These are phyloP conservation scores for Drosophila pseudotalamancana DNA, from an alignment of 2,888 invertebrate genomes.

Conservation along the genomic window DNA sequence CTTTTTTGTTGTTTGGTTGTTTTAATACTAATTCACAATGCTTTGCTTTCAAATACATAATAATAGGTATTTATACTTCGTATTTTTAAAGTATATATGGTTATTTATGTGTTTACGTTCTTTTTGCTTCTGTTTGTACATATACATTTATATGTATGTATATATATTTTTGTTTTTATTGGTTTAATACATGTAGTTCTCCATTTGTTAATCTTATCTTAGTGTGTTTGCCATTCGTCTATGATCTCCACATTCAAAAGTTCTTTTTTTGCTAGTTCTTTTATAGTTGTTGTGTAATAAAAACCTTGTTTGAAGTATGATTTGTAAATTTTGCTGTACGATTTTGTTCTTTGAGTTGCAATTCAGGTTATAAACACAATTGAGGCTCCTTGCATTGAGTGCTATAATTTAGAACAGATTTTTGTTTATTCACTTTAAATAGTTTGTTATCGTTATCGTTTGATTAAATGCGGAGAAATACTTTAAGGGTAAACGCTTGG, in stretches of 20 bases:
- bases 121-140: constrained; percentile 5
- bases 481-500: constrained; percentile 66
- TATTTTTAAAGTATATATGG: constrained; percentile 64
- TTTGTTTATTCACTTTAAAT: constrained; percentile 9
- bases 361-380: constrained; percentile 41
- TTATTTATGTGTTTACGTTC: constrained; percentile 39
- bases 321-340: constrained; percentile 33
- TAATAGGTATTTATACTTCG: constrained; percentile 69
- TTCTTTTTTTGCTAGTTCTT: constrained; percentile 24
- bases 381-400: constrained; percentile 30
- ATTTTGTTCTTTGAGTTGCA: constrained; percentile 19
- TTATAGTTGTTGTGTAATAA: constrained; percentile 42
- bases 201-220: constrained; percentile 53
- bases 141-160: constrained; percentile 11
- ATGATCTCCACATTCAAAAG: constrained; percentile 35
- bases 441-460: constrained; percentile 33
- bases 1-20: constrained; percentile 63
- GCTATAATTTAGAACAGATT: constrained; percentile 23
- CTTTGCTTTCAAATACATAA: constrained; percentile 76
- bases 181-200: constrained; percentile 50
- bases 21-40: constrained; percentile 77
- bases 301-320: constrained; percentile 46
- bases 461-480: constrained; percentile 77
- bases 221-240: constrained; percentile 32
- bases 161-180: constrained; percentile 16